Evolutionary conservation across 2,113 vertebrate genomes (phyloP).

Genomic region (Galbula dea): DNA sequence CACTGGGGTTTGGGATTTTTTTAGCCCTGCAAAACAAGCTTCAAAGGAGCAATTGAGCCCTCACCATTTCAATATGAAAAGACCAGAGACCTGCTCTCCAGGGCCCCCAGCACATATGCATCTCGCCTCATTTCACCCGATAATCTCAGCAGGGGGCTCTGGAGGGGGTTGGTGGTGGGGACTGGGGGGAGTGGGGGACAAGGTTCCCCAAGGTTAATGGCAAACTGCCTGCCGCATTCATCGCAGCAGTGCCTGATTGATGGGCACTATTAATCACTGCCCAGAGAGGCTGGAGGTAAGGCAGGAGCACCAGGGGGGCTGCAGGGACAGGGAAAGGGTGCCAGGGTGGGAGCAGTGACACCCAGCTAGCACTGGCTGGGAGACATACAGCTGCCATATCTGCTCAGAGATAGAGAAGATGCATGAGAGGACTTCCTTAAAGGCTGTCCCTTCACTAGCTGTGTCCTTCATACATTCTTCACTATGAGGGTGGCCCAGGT

Average conservation of each 20-base stretch:
- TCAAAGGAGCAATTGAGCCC: slow-evolving; percentile 32
- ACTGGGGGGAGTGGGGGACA: neutral
- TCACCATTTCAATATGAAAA: slow-evolving; percentile 57
- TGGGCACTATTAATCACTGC: slow-evolving; percentile 63
- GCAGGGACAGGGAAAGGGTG: neutral
- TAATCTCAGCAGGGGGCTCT: slow-evolving; percentile 26
- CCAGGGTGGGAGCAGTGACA: neutral
- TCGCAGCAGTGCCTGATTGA: slow-evolving; percentile 44
- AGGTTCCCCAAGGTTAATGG: slow-evolving; percentile 59
- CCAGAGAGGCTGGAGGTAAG: neutral
- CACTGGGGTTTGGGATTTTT: neutral
- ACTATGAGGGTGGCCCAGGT: no score
- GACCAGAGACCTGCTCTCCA: neutral
- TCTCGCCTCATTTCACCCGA: slow-evolving; percentile 47
- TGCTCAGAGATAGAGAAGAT: neutral
- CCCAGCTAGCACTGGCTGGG: neutral
- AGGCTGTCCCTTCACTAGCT: neutral
- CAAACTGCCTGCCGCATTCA: slow-evolving; percentile 44
- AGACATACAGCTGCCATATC: neutral
- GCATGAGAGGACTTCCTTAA: neutral
- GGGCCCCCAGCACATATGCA: neutral
- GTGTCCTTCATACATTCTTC: rapidly evolving
- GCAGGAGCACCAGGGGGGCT: neutral
- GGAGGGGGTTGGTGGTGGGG: neutral
- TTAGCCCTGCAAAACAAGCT: neutral